Evolutionary conservation across 1,140 invertebrate species (phyloP).

Genomic region (Eupeodes corollae): DNA sequence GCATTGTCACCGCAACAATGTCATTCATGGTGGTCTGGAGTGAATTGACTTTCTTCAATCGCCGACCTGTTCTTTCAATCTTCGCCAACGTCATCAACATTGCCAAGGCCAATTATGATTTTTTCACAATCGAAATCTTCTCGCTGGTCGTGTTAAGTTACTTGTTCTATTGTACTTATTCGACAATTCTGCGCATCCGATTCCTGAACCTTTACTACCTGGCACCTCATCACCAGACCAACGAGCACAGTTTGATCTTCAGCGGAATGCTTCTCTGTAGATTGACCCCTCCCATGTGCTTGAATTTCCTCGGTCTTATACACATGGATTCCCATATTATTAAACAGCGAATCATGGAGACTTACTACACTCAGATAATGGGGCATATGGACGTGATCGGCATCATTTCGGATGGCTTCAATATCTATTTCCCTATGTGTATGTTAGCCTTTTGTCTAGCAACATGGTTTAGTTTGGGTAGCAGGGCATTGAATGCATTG

Average conservation of each 20-base stretch:
- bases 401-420: slow-evolving; percentile 95
- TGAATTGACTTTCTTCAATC: slow-evolving; percentile 94
- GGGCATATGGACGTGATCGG: slow-evolving; percentile 98
- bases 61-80: slow-evolving; percentile 79
- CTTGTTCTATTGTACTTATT: slow-evolving; percentile 94
- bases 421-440: slow-evolving; percentile 97
- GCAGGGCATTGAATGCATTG: slow-evolving; percentile 71
- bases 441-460: slow-evolving; percentile 88
- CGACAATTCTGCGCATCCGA: slow-evolving; percentile 91
- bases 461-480: slow-evolving; percentile 92
- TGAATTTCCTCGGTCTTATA: slow-evolving; percentile 95
- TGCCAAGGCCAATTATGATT: slow-evolving; percentile 75
- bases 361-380: slow-evolving; percentile 73
- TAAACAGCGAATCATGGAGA: slow-evolving; percentile 29
- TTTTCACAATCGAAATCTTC: slow-evolving; percentile 85
- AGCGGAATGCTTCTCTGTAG: slow-evolving; percentile 95
- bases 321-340: slow-evolving; percentile 98
- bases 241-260: slow-evolving; percentile 97
- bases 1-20: slow-evolving; percentile 63
- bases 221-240: slow-evolving; percentile 93
- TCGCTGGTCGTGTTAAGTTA: slow-evolving; percentile 87
- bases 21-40: slow-evolving; percentile 94
- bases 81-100: slow-evolving; percentile 86
- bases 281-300: slow-evolving; percentile 93
- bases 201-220: slow-evolving; percentile 95